Percentiles rank a stretch among this genome's conserved stretches.
Conservation (phyloP, 2,113 vertebrate species). For the Peromyscus maniculatus region DNA sequence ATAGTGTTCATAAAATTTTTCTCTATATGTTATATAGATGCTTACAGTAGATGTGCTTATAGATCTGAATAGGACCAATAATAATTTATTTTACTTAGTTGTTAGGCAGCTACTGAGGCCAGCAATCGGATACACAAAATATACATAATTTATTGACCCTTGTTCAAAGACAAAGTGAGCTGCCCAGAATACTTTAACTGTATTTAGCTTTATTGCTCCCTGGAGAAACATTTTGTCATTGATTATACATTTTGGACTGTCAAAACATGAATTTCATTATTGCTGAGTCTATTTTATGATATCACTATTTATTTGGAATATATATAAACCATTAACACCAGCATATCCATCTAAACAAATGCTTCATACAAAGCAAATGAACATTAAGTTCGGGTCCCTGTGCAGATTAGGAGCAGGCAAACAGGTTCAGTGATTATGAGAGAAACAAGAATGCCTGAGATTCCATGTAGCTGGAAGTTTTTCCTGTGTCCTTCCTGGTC, state of each 20-base stretch:
- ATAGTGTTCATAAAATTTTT: constrained; percentile 10
- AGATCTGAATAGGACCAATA: constrained; percentile 36
- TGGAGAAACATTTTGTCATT: constrained; percentile 70
- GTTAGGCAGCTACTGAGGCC: constrained; percentile 64
- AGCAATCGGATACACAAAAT: constrained; percentile 58
- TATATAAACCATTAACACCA: constrained; percentile 51
- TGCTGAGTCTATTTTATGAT: constrained; percentile 61
- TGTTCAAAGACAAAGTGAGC: constrained; percentile 56
- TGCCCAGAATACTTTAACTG: constrained; percentile 61
- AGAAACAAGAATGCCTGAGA: constrained; percentile 51
- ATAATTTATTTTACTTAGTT: constrained; percentile 74
- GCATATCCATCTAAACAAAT: constrained; percentile 43
- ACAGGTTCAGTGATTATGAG: constrained; percentile 54
- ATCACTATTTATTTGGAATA: constrained; percentile 65
- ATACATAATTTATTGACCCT: constrained; percentile 67
- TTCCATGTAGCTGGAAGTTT: background rate
- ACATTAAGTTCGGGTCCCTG: constrained; percentile 55
- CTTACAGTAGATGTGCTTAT: constrained; percentile 52
- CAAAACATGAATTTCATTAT: constrained; percentile 66
- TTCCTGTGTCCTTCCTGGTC: too few relatives aligned
- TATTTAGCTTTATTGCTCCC: constrained; percentile 73
- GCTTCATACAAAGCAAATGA: constrained; percentile 53
- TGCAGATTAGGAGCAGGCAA: constrained; percentile 12
- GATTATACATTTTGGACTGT: constrained; percentile 65
- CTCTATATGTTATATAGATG: constrained; percentile 12